Conservation (phyloP, 2,113 vertebrate species). For the Prunella fulvescens region DNA sequence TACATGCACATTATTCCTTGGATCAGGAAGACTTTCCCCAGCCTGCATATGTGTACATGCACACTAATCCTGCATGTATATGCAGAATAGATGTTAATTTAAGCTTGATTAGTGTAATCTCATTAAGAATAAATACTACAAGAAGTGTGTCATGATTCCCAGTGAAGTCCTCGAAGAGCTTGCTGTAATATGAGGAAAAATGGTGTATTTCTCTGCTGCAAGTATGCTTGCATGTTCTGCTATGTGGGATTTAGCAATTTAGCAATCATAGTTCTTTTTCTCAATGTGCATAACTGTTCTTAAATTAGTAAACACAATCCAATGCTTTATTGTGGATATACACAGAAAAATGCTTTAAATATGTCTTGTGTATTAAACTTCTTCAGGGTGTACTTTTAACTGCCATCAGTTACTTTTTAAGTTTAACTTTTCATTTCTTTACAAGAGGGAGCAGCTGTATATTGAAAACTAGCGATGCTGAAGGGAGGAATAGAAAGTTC, state of each 20-base stretch:
- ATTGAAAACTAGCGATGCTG: background rate
- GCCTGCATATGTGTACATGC: background rate
- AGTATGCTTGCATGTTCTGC: background rate
- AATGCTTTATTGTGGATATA: background rate
- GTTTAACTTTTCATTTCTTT: conserved; percentile 37
- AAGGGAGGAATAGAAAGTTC: conserved; percentile 21
- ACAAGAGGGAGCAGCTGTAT: background rate
- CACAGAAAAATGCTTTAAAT: background rate
- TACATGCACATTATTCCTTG: background rate
- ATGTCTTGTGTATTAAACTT: background rate
- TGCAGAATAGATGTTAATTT: background rate
- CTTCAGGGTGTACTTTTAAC: background rate
- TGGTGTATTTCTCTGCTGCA: background rate
- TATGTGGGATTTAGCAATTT: background rate
- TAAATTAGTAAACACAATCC: background rate
- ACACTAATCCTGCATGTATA: background rate
- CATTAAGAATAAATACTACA: conserved; percentile 31
- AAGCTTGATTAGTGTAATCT: conserved; percentile 15
- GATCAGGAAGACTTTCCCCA: background rate
- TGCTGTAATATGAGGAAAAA: background rate
- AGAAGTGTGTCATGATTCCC: background rate
- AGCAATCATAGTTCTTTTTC: background rate
- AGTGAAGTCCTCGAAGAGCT: conserved; percentile 9
- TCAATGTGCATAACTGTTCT: background rate
- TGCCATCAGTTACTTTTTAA: background rate